These are phyloP conservation scores for Tetragnatha montana DNA, from an alignment of 2,888 invertebrate species.

Conservation along the genomic window DNA sequence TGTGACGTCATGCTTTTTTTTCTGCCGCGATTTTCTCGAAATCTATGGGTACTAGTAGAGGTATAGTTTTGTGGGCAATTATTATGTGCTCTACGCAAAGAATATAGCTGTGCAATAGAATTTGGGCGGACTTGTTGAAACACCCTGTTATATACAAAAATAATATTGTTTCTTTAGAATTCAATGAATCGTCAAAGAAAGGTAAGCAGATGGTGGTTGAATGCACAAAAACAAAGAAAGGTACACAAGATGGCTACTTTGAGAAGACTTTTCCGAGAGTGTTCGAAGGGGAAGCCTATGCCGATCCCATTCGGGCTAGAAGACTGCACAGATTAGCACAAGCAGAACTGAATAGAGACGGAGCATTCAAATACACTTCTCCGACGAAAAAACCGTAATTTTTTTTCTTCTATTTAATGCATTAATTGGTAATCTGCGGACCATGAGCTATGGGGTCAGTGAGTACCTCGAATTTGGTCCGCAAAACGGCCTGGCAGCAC, in stretches of 20 bases:
- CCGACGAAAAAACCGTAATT: slow-evolving; percentile 59
- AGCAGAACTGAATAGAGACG: slow-evolving; percentile 22
- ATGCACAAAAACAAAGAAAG: slow-evolving; percentile 19
- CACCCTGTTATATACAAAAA: too few relatives aligned
- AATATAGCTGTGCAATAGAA: too few relatives aligned
- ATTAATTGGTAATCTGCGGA: neutral
- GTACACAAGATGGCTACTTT: slow-evolving; percentile 57
- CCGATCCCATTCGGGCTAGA: slow-evolving; percentile 34
- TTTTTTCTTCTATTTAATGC: neutral
- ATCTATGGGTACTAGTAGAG: too few relatives aligned
- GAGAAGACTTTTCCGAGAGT: slow-evolving; percentile 25
- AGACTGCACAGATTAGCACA: slow-evolving; percentile 38
- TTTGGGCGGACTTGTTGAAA: too few relatives aligned
- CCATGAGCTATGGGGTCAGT: too few relatives aligned
- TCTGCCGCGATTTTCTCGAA: too few relatives aligned
- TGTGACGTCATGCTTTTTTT: too few relatives aligned
- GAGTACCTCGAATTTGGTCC: too few relatives aligned
- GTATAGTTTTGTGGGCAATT: too few relatives aligned
- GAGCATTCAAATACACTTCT: slow-evolving; percentile 34
- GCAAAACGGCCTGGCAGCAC: too few relatives aligned
- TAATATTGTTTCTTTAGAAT: slow-evolving; percentile 29
- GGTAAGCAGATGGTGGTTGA: slow-evolving; percentile 60
- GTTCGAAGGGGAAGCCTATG: slow-evolving; percentile 60
- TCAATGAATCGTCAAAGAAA: slow-evolving; percentile 44
- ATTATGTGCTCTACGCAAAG: too few relatives aligned